Base-by-base conservation (phyloP, 2,888 invertebrate species). In the Clistopyga incitator region DNA sequence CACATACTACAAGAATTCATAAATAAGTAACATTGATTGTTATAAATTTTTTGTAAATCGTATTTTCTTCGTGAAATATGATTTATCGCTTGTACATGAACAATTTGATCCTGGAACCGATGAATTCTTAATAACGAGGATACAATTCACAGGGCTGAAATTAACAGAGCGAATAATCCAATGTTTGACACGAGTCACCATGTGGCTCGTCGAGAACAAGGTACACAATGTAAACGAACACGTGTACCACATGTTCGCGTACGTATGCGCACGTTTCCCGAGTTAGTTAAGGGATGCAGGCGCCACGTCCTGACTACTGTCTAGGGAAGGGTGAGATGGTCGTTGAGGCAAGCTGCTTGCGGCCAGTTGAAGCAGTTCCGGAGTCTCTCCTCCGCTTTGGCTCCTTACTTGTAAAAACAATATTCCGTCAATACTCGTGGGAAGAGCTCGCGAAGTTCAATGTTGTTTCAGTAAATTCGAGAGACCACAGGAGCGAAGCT, bases 321-420 rank as follows among this genome's bases (percentile, higher is more conserved):
- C 42, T 38, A 13, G n/a, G 38, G 10, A 29, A 20, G 67, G 42
- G 54, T 15, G 42, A 23, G 56, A 64, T 68, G 54, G 71, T 50
- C 77, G 71, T 61, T 70, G 64, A 15, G 47, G 59, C 59, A 29
- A 25, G 75, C 68, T 45, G 79, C 79, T 76, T 20, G 75, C 52
- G 38, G 23, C n/a, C 81, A 81, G 45, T 74, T 70, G 11, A 70
- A 38, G 59, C 77, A 78, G 52, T 61, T 70, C 18, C 56, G n/a
- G n/a, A 20, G 65, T 20, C 11, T 54, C 70, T 20, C 47, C 23
- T 23, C 42, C n/a, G 42, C 70, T 80, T 84, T 68, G 74, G 71
- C 82, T 85, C 76, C 84, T 87, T 86, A 87, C 86, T 87, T 87
- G 82, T 84, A 85, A 87, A 87, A 88, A 89, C 88, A 89, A 78